Base-by-base conservation (phyloP, 2,113 vertebrate genomes). In the Coracopsis vasa region DNA sequence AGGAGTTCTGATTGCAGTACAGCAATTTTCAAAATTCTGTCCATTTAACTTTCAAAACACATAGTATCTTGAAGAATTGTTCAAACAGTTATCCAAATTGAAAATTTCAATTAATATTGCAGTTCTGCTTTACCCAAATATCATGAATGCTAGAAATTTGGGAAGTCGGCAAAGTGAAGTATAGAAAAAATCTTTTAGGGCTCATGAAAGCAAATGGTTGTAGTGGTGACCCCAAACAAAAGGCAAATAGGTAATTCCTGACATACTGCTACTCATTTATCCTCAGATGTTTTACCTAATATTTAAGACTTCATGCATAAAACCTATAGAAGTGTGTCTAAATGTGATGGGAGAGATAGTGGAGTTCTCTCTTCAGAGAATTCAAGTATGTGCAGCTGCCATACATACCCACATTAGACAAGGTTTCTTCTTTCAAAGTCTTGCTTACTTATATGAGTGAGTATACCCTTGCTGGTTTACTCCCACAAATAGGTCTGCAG, bases 1-100 rank as follows among this genome's bases (percentile, higher is more conserved):
- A 96, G 41, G 72, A 72, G 47, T 88, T 93, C 90, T 92, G 93
- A 91, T 86, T 89, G 72, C 82, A 79, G 66, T 53, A 73, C 10
- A 64, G 53, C 71, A 89, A 53, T 88, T 94, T 94, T 81, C 54
- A 86, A 81, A 69, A 74, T 89, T 75, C 42, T 80, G 48, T 50
- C 65, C 75, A 74, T 84, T 86, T 77, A 75, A 94, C 37, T 95
- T 94, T 84, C 75, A 78, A 93, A 95, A 94, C 29, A 71, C 1
- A 0, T 33, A 44, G n/a, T 81, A 35, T 61, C 67, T 71, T 50
- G 77, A 70, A 80, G 72, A 86, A 47, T 48, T 64, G 33, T 79
- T 94, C 45, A 71, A 88, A 78, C 28, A 41, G 75, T 60, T 79
- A 79, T 80, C 31, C 51, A 90, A 66, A 82, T 4, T 42, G 29